These are phyloP conservation scores for Caenorhabditis latens DNA, from an alignment of 1,140 invertebrate species.

Conservation along the genomic window DNA sequence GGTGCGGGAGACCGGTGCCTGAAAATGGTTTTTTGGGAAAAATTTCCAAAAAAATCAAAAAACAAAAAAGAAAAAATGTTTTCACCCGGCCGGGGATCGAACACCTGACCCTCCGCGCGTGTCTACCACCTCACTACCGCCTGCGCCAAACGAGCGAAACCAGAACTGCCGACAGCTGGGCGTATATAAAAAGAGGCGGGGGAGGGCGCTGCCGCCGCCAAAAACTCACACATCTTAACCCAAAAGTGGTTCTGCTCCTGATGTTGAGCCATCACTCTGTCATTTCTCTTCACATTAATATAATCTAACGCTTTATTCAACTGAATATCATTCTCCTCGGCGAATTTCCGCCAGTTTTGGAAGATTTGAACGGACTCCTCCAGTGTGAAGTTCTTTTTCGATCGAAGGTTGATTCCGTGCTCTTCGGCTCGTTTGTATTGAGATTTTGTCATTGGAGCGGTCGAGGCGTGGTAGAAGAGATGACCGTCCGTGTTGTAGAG, in stretches of 20 bases:
- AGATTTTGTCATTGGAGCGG: neutral
- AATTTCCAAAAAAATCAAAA: neutral
- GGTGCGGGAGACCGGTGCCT: constrained; percentile 19
- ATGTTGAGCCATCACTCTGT: neutral
- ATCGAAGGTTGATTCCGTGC: neutral
- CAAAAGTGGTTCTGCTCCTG: constrained; percentile 17
- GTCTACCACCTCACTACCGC: too few species aligned
- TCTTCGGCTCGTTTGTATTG: neutral
- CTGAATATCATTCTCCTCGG: neutral
- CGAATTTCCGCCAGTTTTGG: constrained; percentile 11
- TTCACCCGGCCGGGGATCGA: neutral
- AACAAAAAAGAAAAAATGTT: neutral
- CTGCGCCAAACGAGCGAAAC: too few species aligned
- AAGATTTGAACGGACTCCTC: constrained; percentile 19
- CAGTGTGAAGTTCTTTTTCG: neutral
- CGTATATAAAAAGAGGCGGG: too few species aligned
- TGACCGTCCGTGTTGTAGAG: neutral
- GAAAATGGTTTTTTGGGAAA: too few species aligned
- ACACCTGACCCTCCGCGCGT: too few species aligned
- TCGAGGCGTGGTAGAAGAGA: neutral
- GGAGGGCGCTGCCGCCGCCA: too few species aligned
- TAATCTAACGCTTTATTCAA: neutral
- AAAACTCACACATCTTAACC: constrained; percentile 4
- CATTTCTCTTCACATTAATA: neutral
- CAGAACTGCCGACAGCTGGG: too few species aligned